Evolutionary conservation across 2,797 vertebrate genomes (phyloP).

Genomic region (Alfaro cultratus): DNA sequence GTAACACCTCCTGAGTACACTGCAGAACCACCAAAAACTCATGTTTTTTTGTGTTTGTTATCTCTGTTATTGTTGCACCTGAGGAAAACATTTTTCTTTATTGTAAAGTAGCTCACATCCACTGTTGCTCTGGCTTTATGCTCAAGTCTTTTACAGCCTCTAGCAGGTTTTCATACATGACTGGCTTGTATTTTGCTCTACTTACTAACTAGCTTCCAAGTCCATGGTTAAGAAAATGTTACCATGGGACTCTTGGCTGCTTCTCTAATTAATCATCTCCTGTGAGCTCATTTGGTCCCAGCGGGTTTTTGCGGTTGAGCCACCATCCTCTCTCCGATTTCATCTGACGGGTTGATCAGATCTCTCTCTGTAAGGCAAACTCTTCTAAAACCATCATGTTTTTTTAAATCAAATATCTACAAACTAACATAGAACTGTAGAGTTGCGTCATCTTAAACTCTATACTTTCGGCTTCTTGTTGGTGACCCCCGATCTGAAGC

Average conservation of each 20-base stretch:
- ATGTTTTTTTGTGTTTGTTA: neutral
- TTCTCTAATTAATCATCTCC: neutral
- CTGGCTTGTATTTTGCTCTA: neutral
- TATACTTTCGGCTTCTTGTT: neutral
- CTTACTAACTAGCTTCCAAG: neutral
- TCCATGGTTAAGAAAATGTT: neutral
- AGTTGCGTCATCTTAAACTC: neutral
- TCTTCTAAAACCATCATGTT: neutral
- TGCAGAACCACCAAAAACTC: neutral
- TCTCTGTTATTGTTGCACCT: neutral
- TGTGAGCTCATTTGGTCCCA: neutral
- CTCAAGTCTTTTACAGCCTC: neutral
- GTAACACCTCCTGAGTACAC: too few relatives aligned
- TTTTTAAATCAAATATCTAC: neutral
- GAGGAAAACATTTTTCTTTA: neutral
- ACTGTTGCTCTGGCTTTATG: neutral
- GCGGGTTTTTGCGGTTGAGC: neutral
- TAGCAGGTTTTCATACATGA: neutral
- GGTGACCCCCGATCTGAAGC: constrained; percentile 35
- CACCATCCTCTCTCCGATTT: neutral
- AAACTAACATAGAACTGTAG: neutral
- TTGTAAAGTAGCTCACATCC: neutral
- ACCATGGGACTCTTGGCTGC: neutral
- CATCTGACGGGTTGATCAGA: neutral
- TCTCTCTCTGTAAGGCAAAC: neutral